Conservation (phyloP, 2,797 vertebrate species). For the Pseudocheirus occidentalis region DNA sequence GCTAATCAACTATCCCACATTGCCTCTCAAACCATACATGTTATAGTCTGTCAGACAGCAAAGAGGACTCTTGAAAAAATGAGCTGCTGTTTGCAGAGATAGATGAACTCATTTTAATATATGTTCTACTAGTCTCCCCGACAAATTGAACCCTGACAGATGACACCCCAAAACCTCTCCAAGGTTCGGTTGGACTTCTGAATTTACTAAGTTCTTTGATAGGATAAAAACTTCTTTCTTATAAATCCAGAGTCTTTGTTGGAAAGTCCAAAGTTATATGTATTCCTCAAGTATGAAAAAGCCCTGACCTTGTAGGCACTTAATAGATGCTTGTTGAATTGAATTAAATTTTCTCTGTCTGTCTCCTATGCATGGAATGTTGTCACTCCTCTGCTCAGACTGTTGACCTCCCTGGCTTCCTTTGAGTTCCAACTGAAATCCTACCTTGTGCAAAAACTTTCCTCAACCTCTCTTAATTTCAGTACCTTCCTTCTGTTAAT, state of each 20-base stretch:
- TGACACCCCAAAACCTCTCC: not conserved
- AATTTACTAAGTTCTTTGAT: not conserved
- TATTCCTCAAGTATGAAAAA: not conserved
- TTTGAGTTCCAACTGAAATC: not conserved
- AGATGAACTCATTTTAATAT: not conserved
- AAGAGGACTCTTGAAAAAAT: not conserved
- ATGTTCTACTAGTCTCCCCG: not conserved
- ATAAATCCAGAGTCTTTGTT: not conserved
- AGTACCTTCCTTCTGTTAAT: not conserved
- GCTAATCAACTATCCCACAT: not conserved
- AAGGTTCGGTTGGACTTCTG: not conserved
- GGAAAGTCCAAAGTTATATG: not conserved
- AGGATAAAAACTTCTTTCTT: not conserved
- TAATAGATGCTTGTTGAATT: not conserved
- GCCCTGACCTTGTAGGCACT: not conserved
- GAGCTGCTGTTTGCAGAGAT: not conserved
- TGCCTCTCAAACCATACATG: not conserved
- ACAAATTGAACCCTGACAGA: not conserved
- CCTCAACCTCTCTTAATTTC: not conserved
- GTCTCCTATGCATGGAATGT: not conserved
- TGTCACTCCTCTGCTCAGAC: not conserved
- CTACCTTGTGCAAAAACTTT: not conserved
- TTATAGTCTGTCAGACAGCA: not conserved
- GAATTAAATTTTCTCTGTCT: not conserved
- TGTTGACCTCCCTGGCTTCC: not conserved